Base-by-base conservation (phyloP, 2,797 vertebrate species). In the Alectoris magna region DNA sequence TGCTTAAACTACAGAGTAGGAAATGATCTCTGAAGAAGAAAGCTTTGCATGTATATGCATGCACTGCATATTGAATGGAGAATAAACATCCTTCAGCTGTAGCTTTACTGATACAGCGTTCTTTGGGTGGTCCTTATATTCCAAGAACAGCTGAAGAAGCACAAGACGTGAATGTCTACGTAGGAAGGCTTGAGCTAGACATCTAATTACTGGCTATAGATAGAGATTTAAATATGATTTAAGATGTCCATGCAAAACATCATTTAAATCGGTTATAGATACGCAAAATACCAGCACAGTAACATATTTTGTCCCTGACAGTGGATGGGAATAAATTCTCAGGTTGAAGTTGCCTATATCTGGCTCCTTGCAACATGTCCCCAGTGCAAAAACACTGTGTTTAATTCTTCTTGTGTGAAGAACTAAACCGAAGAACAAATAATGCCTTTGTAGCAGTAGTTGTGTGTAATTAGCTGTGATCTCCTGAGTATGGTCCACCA, bases 231-330 rank as follows among this genome's bases (percentile, higher is more conserved):
- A 90, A 73, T 68, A n/a, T 51, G 41, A 12, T 80, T 83, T 41
- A 59, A 93, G 66, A 48, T 69, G 36, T 63, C 58, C 62, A 39
- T 77, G 56, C 46, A 89, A 92, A 43, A 66, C 36, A 29, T 71
- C 62, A 59, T 66, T 94, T 84, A 83, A 91, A 89, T 87, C 73
- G 85, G 55, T 21, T 55, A 22, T 22, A 88, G 75, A 59, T 63
- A 15, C 43, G 56, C 26, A 44, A 74, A 82, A 17, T 14, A 44
- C 53, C 39, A 53, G 39, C n/a, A 29, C 64, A 88, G 79, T 31
- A 68, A 71, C 43, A 27, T 36, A 24, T 85, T 79, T 79, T 43
- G 62, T 71, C 62, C 59, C 56, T 73, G 75, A 51, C 62, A 29
- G 58, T 1, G n/a, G 17, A 75, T 80, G 75, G 58, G 19, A 78